Percentiles rank a stretch among this genome's conserved stretches.
phyloP scores from a whole-genome alignment of 2,113 vertebrate genomes.

The Dromaius novaehollandiae region DNA sequence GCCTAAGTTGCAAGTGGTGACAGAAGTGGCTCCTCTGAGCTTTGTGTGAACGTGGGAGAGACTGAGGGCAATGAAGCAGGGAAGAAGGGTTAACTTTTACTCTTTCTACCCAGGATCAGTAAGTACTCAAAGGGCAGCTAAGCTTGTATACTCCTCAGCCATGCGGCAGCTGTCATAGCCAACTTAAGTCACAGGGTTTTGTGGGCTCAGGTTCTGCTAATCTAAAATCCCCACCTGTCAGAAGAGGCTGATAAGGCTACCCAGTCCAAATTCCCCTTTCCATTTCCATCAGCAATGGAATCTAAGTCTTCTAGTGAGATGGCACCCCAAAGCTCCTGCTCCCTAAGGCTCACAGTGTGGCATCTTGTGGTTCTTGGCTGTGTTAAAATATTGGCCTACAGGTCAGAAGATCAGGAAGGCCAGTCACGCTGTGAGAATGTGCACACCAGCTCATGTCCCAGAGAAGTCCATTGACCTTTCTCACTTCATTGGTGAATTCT shows the following conservation, averaged over 20 bases:
- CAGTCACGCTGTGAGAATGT: neutral
- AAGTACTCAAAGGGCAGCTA: neutral
- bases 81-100: neutral
- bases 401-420: neutral
- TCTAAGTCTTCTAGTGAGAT: neutral
- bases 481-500: neutral
- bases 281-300: neutral
- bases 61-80: neutral
- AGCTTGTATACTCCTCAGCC: neutral
- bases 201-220: neutral
- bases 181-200: neutral
- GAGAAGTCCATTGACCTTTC: neutral
- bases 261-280: neutral
- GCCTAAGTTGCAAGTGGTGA: neutral
- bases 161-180: neutral
- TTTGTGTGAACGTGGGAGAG: neutral
- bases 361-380: neutral
- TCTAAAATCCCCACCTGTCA: neutral
- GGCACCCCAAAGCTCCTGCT: neutral
- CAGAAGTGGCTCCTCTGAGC: neutral
- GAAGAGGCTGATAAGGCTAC: neutral
- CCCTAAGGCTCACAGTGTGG: neutral
- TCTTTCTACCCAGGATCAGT: neutral
- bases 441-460: neutral
- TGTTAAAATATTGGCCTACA: neutral